phyloP scores from a whole-genome alignment of 2,113 vertebrate genomes.

The Haemorhous mexicanus region DNA sequence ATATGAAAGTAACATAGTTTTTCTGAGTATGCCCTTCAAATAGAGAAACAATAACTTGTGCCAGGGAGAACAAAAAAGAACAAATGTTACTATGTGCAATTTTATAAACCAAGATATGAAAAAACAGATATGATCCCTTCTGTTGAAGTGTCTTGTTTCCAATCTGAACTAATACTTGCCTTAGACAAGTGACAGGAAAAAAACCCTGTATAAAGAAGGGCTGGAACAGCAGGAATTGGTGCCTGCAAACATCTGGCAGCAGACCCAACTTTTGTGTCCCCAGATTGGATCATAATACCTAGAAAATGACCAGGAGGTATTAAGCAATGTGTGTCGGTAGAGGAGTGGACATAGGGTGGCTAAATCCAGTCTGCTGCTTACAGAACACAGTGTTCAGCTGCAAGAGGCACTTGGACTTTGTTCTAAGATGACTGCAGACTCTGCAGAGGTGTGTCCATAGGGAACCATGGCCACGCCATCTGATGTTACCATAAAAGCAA shows the following conservation, averaged over 20 bases:
- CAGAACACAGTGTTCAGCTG: neutral
- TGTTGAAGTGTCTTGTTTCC: neutral
- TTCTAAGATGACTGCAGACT: neutral
- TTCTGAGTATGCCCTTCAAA: neutral
- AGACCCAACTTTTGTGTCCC: neutral
- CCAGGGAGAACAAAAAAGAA: neutral
- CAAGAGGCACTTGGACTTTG: neutral
- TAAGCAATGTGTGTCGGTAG: accelerated
- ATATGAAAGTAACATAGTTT: neutral
- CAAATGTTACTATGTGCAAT: neutral
- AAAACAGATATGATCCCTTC: neutral
- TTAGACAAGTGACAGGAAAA: neutral
- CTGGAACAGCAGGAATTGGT: neutral
- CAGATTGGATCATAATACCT: neutral
- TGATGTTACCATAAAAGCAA: neutral
- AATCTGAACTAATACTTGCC: neutral
- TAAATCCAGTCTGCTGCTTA: neutral
- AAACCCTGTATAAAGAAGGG: neutral
- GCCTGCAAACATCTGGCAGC: neutral
- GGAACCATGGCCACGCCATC: neutral
- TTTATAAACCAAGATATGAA: neutral
- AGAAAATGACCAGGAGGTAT: neutral
- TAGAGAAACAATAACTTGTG: neutral
- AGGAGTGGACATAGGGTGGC: accelerated
- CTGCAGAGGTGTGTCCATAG: accelerated